Base-by-base conservation (phyloP, 2,888 invertebrate species). In the Nowickia ferox region DNA sequence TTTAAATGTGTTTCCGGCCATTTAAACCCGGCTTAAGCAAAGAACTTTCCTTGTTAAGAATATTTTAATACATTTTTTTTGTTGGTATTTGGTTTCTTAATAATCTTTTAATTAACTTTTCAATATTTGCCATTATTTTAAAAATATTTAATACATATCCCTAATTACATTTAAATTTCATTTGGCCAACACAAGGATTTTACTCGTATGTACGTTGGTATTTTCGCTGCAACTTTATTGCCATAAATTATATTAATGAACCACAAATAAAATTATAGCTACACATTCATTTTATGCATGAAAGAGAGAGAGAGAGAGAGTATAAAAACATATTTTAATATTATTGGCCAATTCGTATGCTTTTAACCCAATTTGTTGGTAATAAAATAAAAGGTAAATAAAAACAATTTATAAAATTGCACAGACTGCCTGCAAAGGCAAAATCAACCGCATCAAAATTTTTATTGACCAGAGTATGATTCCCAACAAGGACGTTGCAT, bases 241-340 rank as follows among this genome's bases (percentile, higher is more conserved):
- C 40, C 76, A 74, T 81, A 80, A 87, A 87, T 87, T 87, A 85
- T 61, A 87, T 87, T 85, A 87, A 84, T 85, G 87, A 85, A 81
- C 87, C 87, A 71, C 87, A 86, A 87, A 87, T 87, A 87, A 87
- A 85, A 87, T 87, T 84, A 87, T 72, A 84, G 76, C 71, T 74
- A 53, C 44, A 78, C 65, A 42, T 55, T 17, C 30, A 30, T 30
- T 30, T 30, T 30, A 30, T 30, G 30, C 30, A 30, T 30, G 30
- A 5, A 0, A 6, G 5, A 30, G 30, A 30, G 30, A 5, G 19
- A 48, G 57, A 55, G 42, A n/a, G 13, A 59, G 48, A 57, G 48
- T 61, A 61, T 78, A 51, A 57, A 22, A 15, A 13, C 53, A 40
- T 59, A 68, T 53, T 17, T 51, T 30, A 57, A 59, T 72, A 51